Evolutionary conservation across 2,113 vertebrate genomes (phyloP).

Genomic region (Taurulus bubalis): DNA sequence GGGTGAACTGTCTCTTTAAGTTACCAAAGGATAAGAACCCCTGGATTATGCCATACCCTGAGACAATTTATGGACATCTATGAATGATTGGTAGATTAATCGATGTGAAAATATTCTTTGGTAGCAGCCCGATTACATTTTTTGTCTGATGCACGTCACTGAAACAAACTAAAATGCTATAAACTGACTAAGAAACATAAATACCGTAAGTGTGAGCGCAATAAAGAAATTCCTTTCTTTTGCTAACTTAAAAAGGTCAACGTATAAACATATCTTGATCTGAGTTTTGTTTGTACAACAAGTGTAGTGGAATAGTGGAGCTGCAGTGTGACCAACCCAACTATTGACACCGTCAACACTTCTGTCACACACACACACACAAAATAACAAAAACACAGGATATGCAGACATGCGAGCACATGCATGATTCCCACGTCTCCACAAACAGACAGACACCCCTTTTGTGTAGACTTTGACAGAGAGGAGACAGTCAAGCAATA

Average conservation of each 20-base stretch:
- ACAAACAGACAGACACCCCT: not conserved
- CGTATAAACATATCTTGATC: not conserved
- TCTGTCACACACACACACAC: constrained; percentile 7
- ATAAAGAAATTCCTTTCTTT: not conserved
- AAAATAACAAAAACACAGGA: constrained; percentile 45
- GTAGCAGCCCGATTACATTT: not conserved
- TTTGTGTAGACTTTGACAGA: not conserved
- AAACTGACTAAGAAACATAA: not conserved
- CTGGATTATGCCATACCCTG: not conserved
- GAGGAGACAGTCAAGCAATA: not conserved
- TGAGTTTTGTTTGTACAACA: not conserved
- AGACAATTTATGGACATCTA: not conserved
- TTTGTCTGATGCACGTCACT: not conserved
- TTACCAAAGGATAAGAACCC: no score
- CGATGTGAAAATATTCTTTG: no score
- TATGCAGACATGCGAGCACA: constrained; percentile 49
- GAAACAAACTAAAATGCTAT: not conserved
- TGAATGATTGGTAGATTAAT: not conserved
- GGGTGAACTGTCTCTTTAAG: no score
- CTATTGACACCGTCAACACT: constrained; percentile 56
- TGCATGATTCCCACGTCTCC: constrained; percentile 23
- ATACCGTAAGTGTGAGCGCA: not conserved
- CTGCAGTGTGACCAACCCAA: constrained; percentile 28
- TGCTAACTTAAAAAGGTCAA: not conserved
- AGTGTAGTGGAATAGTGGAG: not conserved